Evolutionary conservation across 2,888 invertebrate species (phyloP).

Genomic region (Cyclophora punctaria): DNA sequence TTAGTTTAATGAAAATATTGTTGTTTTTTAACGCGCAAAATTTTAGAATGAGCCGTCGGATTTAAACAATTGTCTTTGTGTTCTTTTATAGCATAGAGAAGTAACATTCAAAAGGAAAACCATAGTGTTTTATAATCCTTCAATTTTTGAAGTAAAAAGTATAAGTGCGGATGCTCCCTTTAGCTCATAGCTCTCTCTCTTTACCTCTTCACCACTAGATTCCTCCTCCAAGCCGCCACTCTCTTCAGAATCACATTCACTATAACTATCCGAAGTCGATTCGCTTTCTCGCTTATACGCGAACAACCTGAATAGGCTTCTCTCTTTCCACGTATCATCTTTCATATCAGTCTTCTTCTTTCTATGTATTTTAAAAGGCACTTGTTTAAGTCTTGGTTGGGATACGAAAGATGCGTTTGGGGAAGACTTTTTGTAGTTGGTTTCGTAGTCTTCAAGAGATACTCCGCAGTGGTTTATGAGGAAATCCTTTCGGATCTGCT

Average conservation of each 20-base stretch:
- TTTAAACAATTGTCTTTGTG: too few species aligned
- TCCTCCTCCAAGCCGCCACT: constrained; percentile 4
- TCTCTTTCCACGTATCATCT: constrained; percentile 61
- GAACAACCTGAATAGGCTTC: constrained; percentile 57
- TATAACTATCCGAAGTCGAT: constrained; percentile 62
- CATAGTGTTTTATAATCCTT: too few species aligned
- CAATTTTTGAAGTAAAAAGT: too few species aligned
- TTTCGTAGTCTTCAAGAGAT: constrained; percentile 58
- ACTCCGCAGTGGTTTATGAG: constrained; percentile 61
- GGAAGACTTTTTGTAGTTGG: constrained; percentile 36
- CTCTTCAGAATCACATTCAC: constrained; percentile 57
- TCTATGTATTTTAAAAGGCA: constrained; percentile 63
- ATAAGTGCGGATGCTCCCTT: too few species aligned
- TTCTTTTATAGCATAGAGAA: too few species aligned
- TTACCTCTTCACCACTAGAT: constrained; percentile 10
- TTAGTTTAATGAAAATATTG: too few species aligned
- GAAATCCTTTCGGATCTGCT: constrained; percentile 61
- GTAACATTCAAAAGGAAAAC: too few species aligned
- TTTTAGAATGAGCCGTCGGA: too few species aligned
- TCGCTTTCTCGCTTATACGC: constrained; percentile 53
- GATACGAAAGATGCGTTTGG: constrained; percentile 32
- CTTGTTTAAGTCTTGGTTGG: constrained; percentile 55
- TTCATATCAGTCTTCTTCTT: constrained; percentile 40
- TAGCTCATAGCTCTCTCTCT: background rate
- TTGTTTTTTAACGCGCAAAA: too few species aligned